Evolutionary conservation across 2,113 vertebrate species (phyloP), one percentile per base, ranked within the genome.

Genomic region (Gopherus evgoodei): DNA sequence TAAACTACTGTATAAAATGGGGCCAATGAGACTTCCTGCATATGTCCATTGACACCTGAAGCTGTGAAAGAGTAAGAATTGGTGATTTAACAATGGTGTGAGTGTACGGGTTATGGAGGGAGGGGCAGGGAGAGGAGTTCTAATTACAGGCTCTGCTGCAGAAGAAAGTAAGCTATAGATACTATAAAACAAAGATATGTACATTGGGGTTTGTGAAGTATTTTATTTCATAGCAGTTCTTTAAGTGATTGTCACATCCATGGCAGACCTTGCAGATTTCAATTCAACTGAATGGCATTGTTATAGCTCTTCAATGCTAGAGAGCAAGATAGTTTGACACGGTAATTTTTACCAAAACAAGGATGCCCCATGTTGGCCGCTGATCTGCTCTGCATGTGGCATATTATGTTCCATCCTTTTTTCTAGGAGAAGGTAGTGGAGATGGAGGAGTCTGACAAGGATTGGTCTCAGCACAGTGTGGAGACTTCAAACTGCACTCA

Each of bases 381-480:
- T 44, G 25, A 27, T 56, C 53, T 25, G 56, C 53, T 38, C 25
- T 38, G 38, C 29, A 24, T n/a, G 50, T 7, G 27, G 22, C 21
- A 31, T 21, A 50, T 42, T 56, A 12, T 14, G 81, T 86, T 72
- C 25, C 89, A 49, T 49, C 38, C 89, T 93, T 86, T 76, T 93
- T 31, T 94, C 86, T 89, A 98, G 98, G 96, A 95, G 11, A 38
- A 56, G 0, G 50, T 94, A 89, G 17, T 93, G 87, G 89, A 96
- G 49, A 96, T 94, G 79, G 91, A 95, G 2, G 89, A 91, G 6
- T 50, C 90, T 2, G 86, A 57, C 76, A 52, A 93, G 69, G 96
- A 97, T 76, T 94, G 93, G 38, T 57, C 93, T 57, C 97, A 94
- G 94, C 89, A 95, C 69, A 92, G 83, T 22, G 88, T 96, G 4